Percentiles rank a stretch among this genome's conserved stretches.
Conservation (phyloP, 2,888 invertebrate species). For the Noctua pronuba region DNA sequence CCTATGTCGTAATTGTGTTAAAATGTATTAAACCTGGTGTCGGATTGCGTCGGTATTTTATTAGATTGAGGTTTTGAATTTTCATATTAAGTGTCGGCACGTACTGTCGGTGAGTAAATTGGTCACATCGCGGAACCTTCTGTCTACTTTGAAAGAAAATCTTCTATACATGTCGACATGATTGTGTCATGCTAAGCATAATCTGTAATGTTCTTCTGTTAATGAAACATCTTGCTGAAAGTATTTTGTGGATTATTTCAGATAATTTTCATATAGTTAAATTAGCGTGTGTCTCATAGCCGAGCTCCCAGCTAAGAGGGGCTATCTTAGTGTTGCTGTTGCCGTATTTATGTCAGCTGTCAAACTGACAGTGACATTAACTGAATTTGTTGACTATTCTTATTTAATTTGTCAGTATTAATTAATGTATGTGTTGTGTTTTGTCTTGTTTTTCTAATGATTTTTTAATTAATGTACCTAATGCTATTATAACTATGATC, state of each 20-base stretch:
- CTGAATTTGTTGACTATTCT: too few relatives aligned
- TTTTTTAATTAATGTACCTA: too few relatives aligned
- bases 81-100: constrained; percentile 55
- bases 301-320: background rate
- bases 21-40: constrained; percentile 54
- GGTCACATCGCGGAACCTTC: background rate
- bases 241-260: background rate
- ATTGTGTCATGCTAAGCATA: background rate
- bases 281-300: background rate
- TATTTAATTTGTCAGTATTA: too few relatives aligned
- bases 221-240: background rate
- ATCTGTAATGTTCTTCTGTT: background rate
- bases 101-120: constrained; percentile 21
- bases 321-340: background rate
- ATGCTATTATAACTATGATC: too few relatives aligned
- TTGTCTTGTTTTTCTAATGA: too few relatives aligned
- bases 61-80: constrained; percentile 58
- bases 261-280: background rate
- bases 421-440: too few relatives aligned
- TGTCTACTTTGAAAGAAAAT: background rate
- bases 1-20: constrained; percentile 53
- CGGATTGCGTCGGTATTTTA: constrained; percentile 61
- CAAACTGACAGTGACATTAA: background rate
- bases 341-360: background rate
- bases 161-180: background rate